phyloP scores from a whole-genome alignment of 2,797 vertebrate species.

The Acipenser ruthenus region DNA sequence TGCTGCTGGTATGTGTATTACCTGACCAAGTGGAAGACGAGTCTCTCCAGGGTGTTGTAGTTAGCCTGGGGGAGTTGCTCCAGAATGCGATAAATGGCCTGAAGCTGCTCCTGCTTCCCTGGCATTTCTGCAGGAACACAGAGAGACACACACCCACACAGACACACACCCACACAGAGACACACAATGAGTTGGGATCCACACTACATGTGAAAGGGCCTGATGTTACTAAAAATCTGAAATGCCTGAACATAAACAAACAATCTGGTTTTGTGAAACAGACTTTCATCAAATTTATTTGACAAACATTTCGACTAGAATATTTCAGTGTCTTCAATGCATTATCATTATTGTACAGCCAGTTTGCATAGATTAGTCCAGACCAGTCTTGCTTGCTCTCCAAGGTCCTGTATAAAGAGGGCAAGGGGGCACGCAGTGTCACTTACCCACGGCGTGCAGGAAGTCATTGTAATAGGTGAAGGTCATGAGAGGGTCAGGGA shows the following conservation, averaged over 20 bases:
- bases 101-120: constrained; percentile 85
- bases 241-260: too few species aligned
- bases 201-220: too few species aligned
- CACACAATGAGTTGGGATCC: neutral
- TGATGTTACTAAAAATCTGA: too few species aligned
- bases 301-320: neutral
- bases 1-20: constrained; percentile 29
- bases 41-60: constrained; percentile 81
- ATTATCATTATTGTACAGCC: too few species aligned
- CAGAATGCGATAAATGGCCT: constrained; percentile 76
- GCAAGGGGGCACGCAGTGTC: neutral
- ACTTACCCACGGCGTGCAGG: constrained; percentile 84
- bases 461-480: constrained; percentile 87
- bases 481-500: constrained; percentile 92
- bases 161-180: neutral
- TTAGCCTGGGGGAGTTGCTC: constrained; percentile 81
- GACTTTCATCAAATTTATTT: neutral
- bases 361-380: too few species aligned
- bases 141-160: neutral
- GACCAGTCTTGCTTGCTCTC: neutral
- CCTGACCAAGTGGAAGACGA: constrained; percentile 94
- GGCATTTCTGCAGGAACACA: constrained; percentile 71
- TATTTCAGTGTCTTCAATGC: neutral
- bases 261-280: too few species aligned
- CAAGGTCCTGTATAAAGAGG: neutral